Evolutionary conservation across 2,113 vertebrate genomes (phyloP).

Genomic region (Illadopsis cleaveri): DNA sequence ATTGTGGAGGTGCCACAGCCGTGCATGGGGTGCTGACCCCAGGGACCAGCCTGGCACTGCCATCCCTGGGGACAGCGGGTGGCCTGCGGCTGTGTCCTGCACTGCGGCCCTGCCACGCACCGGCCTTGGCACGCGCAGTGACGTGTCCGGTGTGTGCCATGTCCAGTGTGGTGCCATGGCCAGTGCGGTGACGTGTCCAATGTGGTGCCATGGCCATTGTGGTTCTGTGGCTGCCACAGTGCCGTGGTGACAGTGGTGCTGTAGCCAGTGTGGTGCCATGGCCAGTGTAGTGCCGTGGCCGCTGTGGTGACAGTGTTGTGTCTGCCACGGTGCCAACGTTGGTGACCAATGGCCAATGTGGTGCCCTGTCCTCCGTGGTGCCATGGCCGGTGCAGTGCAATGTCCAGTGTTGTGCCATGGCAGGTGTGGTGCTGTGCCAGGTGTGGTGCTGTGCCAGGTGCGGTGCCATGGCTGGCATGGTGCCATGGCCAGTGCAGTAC

Average conservation of each 20-base stretch:
- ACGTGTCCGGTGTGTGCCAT: no score
- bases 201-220: neutral
- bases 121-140: fast-evolving
- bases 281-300: fast-evolving
- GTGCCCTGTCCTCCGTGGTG: fast-evolving
- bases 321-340: neutral
- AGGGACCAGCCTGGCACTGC: neutral
- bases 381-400: fast-evolving
- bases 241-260: no score
- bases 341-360: neutral
- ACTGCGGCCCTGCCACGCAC: fast-evolving
- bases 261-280: fast-evolving
- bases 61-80: neutral
- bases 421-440: no score
- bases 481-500: neutral
- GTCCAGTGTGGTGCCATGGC: neutral
- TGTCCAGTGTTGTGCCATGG: fast-evolving
- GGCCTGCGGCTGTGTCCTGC: neutral
- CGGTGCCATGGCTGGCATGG: no score
- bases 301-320: no score
- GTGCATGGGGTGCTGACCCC: fast-evolving
- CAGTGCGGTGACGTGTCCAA: fast-evolving
- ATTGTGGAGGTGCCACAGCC: neutral
- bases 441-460: no score
- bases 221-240: no score